Evolutionary conservation across 2,797 vertebrate species (phyloP).

Genomic region (Capromys pilorides): DNA sequence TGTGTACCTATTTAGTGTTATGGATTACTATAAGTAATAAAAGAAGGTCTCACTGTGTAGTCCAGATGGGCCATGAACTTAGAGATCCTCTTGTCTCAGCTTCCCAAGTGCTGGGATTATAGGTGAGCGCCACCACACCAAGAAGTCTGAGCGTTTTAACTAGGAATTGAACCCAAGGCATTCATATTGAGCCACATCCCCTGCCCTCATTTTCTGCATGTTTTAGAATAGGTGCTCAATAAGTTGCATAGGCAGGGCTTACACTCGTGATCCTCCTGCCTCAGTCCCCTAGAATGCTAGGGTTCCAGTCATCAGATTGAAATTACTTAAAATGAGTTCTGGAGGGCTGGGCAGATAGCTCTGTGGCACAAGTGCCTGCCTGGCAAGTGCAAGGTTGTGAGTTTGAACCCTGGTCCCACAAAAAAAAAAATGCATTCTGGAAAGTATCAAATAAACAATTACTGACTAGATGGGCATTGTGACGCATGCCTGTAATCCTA

Average conservation of each 20-base stretch:
- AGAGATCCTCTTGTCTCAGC: background rate
- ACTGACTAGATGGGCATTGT: background rate
- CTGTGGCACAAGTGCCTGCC: too few relatives aligned
- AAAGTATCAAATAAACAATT: slow-evolving; percentile 23
- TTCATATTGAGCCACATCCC: background rate
- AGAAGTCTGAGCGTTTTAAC: background rate
- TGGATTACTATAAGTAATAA: background rate
- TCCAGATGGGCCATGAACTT: background rate
- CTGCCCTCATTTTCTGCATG: background rate
- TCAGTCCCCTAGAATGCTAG: background rate
- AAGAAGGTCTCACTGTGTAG: background rate
- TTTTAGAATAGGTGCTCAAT: background rate
- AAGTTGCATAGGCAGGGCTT: background rate
- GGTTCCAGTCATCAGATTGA: background rate
- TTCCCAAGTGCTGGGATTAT: background rate
- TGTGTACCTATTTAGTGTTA: slow-evolving; percentile 8
- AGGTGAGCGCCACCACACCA: background rate
- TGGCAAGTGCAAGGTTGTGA: too few relatives aligned
- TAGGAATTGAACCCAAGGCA: background rate
- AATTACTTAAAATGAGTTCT: slow-evolving; percentile 44
- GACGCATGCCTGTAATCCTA: background rate
- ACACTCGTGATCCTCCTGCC: background rate
- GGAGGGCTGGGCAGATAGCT: too few relatives aligned
- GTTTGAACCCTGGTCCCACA: too few relatives aligned
- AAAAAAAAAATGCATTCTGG: too few relatives aligned